These are phyloP conservation scores for Puntigrus tetrazona DNA, from an alignment of 2,113 vertebrate species.

Conservation along the genomic window DNA sequence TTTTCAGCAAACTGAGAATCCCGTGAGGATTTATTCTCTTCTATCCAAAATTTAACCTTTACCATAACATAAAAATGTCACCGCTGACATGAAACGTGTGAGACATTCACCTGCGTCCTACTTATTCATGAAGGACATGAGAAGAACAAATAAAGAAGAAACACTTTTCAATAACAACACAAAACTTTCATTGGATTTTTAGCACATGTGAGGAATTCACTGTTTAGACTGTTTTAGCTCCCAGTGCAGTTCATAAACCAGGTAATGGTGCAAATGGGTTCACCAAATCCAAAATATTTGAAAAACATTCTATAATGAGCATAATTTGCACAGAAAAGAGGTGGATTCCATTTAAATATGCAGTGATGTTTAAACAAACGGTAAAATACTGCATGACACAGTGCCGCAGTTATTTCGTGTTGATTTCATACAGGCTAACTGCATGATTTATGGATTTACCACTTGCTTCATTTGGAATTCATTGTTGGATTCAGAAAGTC, in stretches of 20 bases:
- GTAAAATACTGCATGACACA: not conserved
- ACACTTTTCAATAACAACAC: not conserved
- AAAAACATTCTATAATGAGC: not conserved
- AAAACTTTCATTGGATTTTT: not conserved
- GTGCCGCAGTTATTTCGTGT: not conserved
- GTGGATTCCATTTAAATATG: not conserved
- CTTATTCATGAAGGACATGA: slow-evolving; percentile 10
- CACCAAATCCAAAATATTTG: not conserved
- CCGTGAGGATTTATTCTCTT: slow-evolving; percentile 13
- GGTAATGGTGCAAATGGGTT: not conserved
- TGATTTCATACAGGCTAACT: not conserved
- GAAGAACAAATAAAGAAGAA: not conserved
- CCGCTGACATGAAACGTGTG: not conserved
- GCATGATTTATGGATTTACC: not conserved
- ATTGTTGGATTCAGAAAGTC: not conserved
- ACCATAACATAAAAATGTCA: slow-evolving; percentile 21
- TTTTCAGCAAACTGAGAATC: not conserved
- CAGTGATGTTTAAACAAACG: not conserved
- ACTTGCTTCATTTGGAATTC: not conserved
- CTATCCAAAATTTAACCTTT: slow-evolving; percentile 5
- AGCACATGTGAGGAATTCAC: not conserved
- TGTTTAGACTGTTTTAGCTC: not conserved
- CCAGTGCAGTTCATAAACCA: not conserved
- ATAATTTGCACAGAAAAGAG: not conserved
- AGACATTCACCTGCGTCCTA: slow-evolving; percentile 6